Evolutionary conservation across 2,888 invertebrate species (phyloP).

Genomic region (Mesorhabditis sp.): DNA sequence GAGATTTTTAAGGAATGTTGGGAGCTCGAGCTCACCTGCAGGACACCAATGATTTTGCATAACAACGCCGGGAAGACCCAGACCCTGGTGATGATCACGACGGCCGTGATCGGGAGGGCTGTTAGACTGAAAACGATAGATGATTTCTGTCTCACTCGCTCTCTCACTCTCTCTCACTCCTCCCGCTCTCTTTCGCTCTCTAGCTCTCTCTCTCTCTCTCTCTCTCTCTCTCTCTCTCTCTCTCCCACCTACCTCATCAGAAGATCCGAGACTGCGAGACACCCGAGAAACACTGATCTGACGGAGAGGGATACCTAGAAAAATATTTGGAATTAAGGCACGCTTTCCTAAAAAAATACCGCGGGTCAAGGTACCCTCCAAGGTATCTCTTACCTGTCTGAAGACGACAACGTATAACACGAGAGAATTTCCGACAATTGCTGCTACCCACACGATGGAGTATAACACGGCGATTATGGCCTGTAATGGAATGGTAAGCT

Average conservation of each 20-base stretch:
- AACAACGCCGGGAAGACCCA: constrained; percentile 53
- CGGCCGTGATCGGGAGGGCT: constrained; percentile 53
- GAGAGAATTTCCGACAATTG: constrained; percentile 49
- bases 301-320: constrained; percentile 51
- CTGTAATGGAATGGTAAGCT: constrained; percentile 19
- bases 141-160: too few relatives aligned
- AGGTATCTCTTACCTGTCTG: constrained; percentile 40
- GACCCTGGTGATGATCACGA: constrained; percentile 49
- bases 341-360: not conserved
- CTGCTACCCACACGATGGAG: constrained; percentile 47
- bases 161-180: too few relatives aligned
- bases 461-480: constrained; percentile 50
- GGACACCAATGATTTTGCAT: constrained; percentile 52
- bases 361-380: not conserved
- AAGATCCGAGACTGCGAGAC: constrained; percentile 42
- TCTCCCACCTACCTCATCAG: constrained; percentile 21
- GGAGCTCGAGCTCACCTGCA: constrained; percentile 26
- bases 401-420: constrained; percentile 53
- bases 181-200: too few relatives aligned
- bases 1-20: not conserved
- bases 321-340: not conserved
- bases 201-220: too few relatives aligned
- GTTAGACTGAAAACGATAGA: constrained; percentile 28
- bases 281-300: constrained; percentile 43
- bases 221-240: not conserved